Evolutionary conservation across 2,113 vertebrate genomes (phyloP), one percentile per base, ranked within the genome.

Genomic region (Chloroceryle aenea): DNA sequence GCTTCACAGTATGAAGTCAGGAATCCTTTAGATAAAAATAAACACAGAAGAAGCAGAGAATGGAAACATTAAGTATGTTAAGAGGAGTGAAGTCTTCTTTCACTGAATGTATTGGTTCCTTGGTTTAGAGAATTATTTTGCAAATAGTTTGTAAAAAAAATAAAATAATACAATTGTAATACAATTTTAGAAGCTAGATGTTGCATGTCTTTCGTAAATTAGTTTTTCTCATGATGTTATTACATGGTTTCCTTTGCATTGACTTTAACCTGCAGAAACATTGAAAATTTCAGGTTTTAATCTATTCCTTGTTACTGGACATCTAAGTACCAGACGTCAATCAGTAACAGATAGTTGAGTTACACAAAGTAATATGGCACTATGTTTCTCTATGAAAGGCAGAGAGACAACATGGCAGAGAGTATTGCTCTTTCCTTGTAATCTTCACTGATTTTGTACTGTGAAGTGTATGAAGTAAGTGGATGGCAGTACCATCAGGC

Each of bases 21-120:
- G 87, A 96, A 95, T 93, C 64, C 90, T 97, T 96, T 86, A 94
- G 92, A 96, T 77, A 90, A 97, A 97, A 97, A 97, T 86, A 96
- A 95, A 95, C 93, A 92, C 15, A 90, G 84, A 52, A 89, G 15
- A 77, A 77, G 73, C 34, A 89, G 66, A 81, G 63, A 94, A 77
- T 22, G 91, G 82, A 61, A 67, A 92, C 82, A 80, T 71, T 91
- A 92, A 87, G 77, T 72, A 62, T 23, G 61, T 78, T 87, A 85
- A 93, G 74, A 87, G 58, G 23, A 88, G 26, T 62, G 55, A 95
- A 88, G 47, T 86, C 55, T 79, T 91, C 74, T 80, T 95, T 82
- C 21, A 48, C 42, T 85, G 92, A 77, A 89, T 64, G 55, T 8
- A 61, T 19, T 45, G 36, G 10, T 64, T 68, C 42, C 58, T 84